Base-by-base conservation (phyloP, 2,797 vertebrate species). In the Jordanella pulchra region DNA sequence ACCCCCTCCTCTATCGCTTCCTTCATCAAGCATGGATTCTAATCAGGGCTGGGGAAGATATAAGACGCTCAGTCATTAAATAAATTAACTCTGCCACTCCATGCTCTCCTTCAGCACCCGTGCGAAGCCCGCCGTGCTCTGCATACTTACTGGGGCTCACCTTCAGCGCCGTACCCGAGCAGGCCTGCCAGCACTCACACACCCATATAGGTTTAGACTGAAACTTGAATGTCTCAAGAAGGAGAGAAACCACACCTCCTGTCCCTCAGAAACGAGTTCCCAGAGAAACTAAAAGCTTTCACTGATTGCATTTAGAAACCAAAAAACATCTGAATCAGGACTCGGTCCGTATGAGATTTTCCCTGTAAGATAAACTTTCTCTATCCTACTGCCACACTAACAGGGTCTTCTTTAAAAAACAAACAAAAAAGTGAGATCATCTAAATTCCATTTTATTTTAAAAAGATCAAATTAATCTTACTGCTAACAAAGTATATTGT, bases 21-120 rank as follows among this genome's bases (percentile, higher is more conserved):
- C 91, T 89, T 94, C 93, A 93, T 94, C 93, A 93, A 91, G 89
- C 91, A 90, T 87, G 90, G 91, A 94, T 93, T 93, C 90, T 94
- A 94, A 94, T 94, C 94, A 93, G 93, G 91, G 89, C 92, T 93
- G 90, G 86, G 60, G 89, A 91, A 93, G 92, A 93, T 92, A 94
- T 86, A 94, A 94, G 91, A 94, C 89, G 89, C 90, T 94, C 89
- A 92, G 92, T 94, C 93, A 94, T 94, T 94, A 94, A 94, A 94
- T 94, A 94, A 94, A 94, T 94, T 93, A 95, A 94, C 92, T 95
- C 90, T 92, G 91, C 92, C 91, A 92, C 91, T 91, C 91, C 81
- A 83, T 71, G 86, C 90, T 90, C 92, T 93, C 91, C 87, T 91
- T 90, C 87, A 91, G 88, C 90, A 87, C 87, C 91, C 85, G 76